Evolutionary conservation across 2,113 vertebrate species (phyloP).

Genomic region (Vanacampus margaritifer): DNA sequence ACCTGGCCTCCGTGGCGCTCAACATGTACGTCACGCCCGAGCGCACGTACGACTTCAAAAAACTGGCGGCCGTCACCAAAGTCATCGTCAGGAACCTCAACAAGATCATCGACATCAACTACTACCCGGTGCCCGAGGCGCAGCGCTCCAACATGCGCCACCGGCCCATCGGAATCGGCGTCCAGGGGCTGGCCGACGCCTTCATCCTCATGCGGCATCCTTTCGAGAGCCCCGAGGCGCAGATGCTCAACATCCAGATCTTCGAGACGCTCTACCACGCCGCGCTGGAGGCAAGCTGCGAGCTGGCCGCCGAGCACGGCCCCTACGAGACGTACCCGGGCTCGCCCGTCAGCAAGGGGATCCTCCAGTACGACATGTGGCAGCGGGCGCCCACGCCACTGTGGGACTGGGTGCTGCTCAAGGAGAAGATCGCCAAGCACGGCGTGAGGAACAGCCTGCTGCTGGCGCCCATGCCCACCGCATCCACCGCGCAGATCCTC

Average conservation of each 20-base stretch:
- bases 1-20: slow-evolving; percentile 90
- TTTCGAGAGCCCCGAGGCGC: slow-evolving; percentile 89
- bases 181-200: slow-evolving; percentile 91
- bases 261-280: slow-evolving; percentile 97
- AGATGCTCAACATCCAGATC: slow-evolving; percentile 88
- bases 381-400: slow-evolving; percentile 83
- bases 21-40: slow-evolving; percentile 96
- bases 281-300: slow-evolving; percentile 90
- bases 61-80: slow-evolving; percentile 84
- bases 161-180: slow-evolving; percentile 91
- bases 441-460: slow-evolving; percentile 94
- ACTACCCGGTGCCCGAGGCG: slow-evolving; percentile 88
- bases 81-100: slow-evolving; percentile 93
- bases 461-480: slow-evolving; percentile 94
- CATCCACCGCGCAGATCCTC: slow-evolving; percentile 96
- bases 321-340: slow-evolving; percentile 87
- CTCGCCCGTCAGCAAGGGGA: slow-evolving; percentile 90
- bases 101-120: slow-evolving; percentile 96
- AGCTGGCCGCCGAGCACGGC: slow-evolving; percentile 79
- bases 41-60: slow-evolving; percentile 85
- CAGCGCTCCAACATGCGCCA: slow-evolving; percentile 87
- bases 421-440: slow-evolving; percentile 89
- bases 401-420: slow-evolving; percentile 87
- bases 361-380: slow-evolving; percentile 99
- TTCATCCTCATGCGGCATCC: slow-evolving; percentile 95